phyloP scores from a whole-genome alignment of 2,888 invertebrate species.

The Hartigia nigra region DNA sequence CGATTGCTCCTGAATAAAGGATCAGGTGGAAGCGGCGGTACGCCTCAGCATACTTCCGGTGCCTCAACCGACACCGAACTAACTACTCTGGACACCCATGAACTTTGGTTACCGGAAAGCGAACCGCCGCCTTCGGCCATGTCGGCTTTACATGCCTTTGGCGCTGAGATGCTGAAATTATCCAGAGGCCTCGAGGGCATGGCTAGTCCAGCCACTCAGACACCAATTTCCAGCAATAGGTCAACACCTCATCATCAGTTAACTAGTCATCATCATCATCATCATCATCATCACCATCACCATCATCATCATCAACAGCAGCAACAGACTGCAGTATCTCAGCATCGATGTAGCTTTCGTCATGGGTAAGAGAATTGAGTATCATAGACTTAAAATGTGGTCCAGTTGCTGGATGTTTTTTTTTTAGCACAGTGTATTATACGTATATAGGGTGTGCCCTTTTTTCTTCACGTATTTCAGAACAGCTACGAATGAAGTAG shows the following conservation, averaged over 20 bases:
- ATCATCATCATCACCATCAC: constrained; percentile 33
- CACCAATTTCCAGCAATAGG: constrained; percentile 30
- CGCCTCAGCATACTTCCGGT: constrained; percentile 78
- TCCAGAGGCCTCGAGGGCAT: constrained; percentile 84
- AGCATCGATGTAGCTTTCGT: constrained; percentile 46
- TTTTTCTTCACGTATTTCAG: background rate
- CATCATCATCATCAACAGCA: constrained; percentile 28
- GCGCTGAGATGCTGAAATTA: constrained; percentile 86
- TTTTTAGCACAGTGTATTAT: too few species aligned
- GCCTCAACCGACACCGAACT: constrained; percentile 87
- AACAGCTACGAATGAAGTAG: background rate
- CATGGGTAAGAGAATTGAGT: constrained; percentile 45
- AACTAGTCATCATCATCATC: constrained; percentile 24
- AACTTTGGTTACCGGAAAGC: constrained; percentile 81
- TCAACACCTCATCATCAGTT: constrained; percentile 35
- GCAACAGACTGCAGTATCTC: constrained; percentile 39
- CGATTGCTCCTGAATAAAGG: constrained; percentile 70
- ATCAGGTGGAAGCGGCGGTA: constrained; percentile 48
- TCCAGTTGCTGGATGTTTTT: background rate
- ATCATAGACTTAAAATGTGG: background rate
- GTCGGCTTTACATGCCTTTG: constrained; percentile 87
- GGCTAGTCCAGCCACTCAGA: constrained; percentile 55
- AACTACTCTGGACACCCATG: constrained; percentile 85
- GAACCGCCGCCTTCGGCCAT: constrained; percentile 85
- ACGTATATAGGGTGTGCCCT: background rate